Percentiles rank a stretch among this genome's conserved stretches.
Evolutionary conservation across 1,140 invertebrate species (phyloP).

Genomic region (Papilio dardanus): DNA sequence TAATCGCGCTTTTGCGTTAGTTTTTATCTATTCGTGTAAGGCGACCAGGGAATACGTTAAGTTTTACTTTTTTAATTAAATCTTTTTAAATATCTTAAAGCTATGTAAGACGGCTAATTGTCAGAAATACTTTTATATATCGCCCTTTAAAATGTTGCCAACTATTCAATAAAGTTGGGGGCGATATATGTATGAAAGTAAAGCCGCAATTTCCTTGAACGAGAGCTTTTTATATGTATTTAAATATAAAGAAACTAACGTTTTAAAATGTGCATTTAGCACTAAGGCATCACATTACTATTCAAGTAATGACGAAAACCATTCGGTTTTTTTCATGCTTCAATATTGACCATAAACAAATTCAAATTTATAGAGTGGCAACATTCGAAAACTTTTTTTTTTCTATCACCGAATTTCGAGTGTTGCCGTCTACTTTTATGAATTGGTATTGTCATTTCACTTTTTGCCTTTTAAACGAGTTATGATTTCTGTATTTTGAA

Average conservation of each 20-base stretch:
- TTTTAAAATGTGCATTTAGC: background rate
- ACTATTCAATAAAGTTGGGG: background rate
- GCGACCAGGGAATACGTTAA: constrained; percentile 17
- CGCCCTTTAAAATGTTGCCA: background rate
- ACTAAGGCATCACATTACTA: background rate
- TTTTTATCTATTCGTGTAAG: constrained; percentile 29
- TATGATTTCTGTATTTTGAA: background rate
- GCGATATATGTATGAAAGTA: background rate
- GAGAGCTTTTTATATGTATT: background rate
- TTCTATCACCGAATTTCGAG: background rate
- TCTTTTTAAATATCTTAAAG: background rate
- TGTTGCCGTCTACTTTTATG: background rate
- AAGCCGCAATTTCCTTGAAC: background rate
- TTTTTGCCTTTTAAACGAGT: background rate
- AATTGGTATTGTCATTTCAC: constrained; percentile 10
- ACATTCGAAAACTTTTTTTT: background rate
- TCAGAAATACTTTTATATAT: background rate
- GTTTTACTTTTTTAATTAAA: constrained; percentile 27
- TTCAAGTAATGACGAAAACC: background rate
- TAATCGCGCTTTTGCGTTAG: constrained; percentile 35
- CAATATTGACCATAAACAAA: background rate
- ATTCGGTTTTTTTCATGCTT: background rate
- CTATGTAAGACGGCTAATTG: background rate
- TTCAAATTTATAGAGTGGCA: background rate
- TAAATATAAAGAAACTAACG: constrained; percentile 6